Conservation (phyloP, 2,113 vertebrate species). For the Hypocryptadius cinnamomeus region DNA sequence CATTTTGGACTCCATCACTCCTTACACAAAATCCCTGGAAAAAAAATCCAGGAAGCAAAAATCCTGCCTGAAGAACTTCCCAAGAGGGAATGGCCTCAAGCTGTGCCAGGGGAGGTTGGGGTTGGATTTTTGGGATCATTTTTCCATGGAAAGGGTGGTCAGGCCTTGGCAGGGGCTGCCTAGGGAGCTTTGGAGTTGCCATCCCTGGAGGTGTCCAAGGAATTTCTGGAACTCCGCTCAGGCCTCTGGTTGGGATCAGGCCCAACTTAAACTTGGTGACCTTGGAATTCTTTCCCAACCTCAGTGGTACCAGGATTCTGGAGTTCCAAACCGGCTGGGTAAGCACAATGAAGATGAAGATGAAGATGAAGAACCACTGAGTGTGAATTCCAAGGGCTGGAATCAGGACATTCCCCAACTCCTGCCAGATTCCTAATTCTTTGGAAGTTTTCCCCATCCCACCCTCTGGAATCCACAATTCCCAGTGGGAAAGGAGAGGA, state of each 20-base stretch:
- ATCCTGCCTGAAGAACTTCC: background rate
- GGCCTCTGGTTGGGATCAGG: background rate
- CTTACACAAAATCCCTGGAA: background rate
- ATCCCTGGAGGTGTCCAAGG: background rate
- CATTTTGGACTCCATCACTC: background rate
- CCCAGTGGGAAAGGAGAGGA: background rate
- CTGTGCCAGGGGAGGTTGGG: fast-evolving
- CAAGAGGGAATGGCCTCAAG: background rate
- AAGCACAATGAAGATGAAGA: background rate
- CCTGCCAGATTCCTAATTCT: background rate
- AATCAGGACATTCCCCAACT: background rate
- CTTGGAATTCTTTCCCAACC: background rate
- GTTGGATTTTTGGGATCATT: background rate
- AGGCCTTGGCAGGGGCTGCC: background rate
- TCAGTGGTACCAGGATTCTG: background rate
- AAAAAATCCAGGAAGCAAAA: background rate
- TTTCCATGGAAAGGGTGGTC: background rate
- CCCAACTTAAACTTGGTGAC: background rate
- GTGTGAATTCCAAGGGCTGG: background rate
- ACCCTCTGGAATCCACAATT: background rate
- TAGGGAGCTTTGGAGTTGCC: background rate
- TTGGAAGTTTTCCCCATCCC: background rate
- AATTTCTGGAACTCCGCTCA: background rate
- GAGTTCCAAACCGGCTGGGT: background rate
- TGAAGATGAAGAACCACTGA: fast-evolving